Percentiles rank a stretch among this genome's conserved stretches.
Evolutionary conservation across 2,888 invertebrate genomes (phyloP).

Genomic region (Ditula angustiorana): DNA sequence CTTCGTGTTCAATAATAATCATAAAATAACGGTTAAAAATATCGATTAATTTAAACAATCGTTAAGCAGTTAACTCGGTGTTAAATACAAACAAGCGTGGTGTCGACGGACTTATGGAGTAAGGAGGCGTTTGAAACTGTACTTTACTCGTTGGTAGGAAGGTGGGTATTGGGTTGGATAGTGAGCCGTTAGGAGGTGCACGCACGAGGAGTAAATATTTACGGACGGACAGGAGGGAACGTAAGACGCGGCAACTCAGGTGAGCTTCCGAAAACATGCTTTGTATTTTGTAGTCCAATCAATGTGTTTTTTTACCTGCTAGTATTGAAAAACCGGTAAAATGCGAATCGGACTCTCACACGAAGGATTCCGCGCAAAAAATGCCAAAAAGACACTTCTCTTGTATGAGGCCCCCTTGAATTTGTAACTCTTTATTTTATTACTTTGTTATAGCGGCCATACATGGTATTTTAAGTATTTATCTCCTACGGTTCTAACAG

Average conservation of each 20-base stretch:
- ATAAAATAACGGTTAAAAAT: slow-evolving; percentile 65
- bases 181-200: slow-evolving; percentile 41
- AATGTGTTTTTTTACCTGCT: too few species aligned
- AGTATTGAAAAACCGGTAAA: too few species aligned
- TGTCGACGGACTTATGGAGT: slow-evolving; percentile 55
- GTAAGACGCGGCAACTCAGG: slow-evolving; percentile 15
- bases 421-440: too few species aligned
- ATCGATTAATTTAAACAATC: slow-evolving; percentile 65
- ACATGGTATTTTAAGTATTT: too few species aligned
- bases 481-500: too few species aligned
- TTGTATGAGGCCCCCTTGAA: too few species aligned
- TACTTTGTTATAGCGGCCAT: too few species aligned
- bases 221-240: slow-evolving; percentile 15
- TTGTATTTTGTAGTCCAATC: background rate
- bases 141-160: slow-evolving; percentile 44
- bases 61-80: slow-evolving; percentile 57
- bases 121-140: slow-evolving; percentile 20
- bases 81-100: slow-evolving; percentile 51
- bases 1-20: slow-evolving; percentile 49
- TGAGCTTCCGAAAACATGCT: slow-evolving; percentile 7
- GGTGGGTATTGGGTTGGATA: slow-evolving; percentile 45
- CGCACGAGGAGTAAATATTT: slow-evolving; percentile 53
- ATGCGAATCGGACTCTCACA: too few species aligned
- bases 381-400: too few species aligned
- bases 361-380: too few species aligned